Evolutionary conservation across 2,113 vertebrate genomes (phyloP).

Genomic region (Semicossyphus pulcher): DNA sequence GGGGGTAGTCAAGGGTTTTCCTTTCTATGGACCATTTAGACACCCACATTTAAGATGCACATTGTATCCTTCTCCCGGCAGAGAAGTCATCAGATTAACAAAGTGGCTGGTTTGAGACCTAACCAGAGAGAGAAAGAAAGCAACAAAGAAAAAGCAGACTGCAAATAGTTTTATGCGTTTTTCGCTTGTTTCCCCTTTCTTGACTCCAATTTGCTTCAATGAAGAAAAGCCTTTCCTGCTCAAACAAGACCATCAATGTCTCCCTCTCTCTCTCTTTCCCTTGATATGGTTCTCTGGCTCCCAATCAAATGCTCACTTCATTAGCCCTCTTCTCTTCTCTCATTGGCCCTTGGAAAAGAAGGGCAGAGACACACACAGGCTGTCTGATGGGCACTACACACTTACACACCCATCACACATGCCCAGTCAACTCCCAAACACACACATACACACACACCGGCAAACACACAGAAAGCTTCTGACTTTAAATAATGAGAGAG

Average conservation of each 20-base stretch:
- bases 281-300: conserved; percentile 63
- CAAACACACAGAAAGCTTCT: conserved; percentile 48
- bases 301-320: conserved; percentile 74
- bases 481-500: conserved; percentile 82
- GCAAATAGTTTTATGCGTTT: conserved; percentile 28
- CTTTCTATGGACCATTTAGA: conserved; percentile 14
- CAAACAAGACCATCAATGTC: conserved; percentile 56
- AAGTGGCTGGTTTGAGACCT: conserved; percentile 4
- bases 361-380: conserved; percentile 43
- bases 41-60: conserved; percentile 19
- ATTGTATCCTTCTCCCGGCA: conserved; percentile 17
- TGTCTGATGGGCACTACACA: conserved; percentile 31
- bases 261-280: conserved; percentile 27
- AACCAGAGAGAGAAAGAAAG: conserved; percentile 5
- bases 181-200: conserved; percentile 30
- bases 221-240: conserved; percentile 13
- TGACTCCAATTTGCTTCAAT: conserved; percentile 26
- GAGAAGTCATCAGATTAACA: conserved; percentile 20
- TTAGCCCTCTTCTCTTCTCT: conserved; percentile 60
- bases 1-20: background rate
- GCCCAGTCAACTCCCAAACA: conserved; percentile 23
- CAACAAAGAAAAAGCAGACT: background rate
- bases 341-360: conserved; percentile 60
- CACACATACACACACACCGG: conserved; percentile 30
- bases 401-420: background rate